Base-by-base conservation (phyloP, 2,888 invertebrate species). In the Cantharis rustica region DNA sequence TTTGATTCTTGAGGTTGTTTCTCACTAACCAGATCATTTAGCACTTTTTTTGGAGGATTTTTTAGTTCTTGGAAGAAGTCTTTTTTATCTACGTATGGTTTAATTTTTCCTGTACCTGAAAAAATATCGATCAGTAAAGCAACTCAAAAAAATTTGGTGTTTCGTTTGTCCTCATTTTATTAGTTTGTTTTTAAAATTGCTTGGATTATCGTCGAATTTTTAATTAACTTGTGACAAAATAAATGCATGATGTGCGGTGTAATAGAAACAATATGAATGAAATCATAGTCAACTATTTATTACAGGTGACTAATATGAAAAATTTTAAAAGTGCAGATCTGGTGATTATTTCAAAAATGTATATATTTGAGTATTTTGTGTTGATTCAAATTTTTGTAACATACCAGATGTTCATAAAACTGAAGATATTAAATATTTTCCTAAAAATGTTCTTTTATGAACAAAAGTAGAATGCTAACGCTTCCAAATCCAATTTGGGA, bases 1-100 rank as follows among this genome's bases (percentile, higher is more conserved):
- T 78, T 76, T 5, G 79, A 20, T 27, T 79, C 80, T 76, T 81
- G 77, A 63, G 78, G 79, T 69, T 81, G 79, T 63, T 80, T 80
- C 73, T 84, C 84, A 71, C 82, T 82, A 75, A 93, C 93, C 87
- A 97, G 90, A 89, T 97, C 97, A 90, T 96, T 96, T 84, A 97
- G 92, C 80, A 95, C 95, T 90, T 96, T 96, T 90, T 96, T 96
- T 84, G 96, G 96, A 83, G 97, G 97, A 89, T 97, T 96, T 91
- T 97, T 97, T 86, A 97, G 91, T 89, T 97, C 96, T 91, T 96
- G 96, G 91, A 97, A 97, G 91, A 97, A 97, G 90, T 96, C 95
- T 91, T 97, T 97, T 90, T 96, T 96, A 91, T 97, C 97, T 86
- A 97, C 93, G 90, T 96, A 97, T 80, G 97, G 97, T 89, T 95